Base-by-base conservation (phyloP, 1,140 invertebrate species). In the Trichonephila inaurata region DNA sequence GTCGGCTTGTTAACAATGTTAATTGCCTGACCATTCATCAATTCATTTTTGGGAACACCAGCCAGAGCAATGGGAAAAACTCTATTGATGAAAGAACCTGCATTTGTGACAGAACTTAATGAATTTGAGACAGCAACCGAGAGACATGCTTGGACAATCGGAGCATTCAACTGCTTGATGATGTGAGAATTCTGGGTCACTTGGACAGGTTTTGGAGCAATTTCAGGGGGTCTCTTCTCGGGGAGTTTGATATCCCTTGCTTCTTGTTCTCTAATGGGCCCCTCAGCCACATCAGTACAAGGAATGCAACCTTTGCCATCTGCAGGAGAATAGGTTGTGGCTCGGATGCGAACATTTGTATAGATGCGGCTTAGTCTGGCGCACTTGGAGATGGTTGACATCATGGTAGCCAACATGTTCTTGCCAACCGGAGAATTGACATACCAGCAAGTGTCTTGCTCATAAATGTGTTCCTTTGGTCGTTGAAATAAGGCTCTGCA, bases 311-410 rank as follows among this genome's bases (percentile, higher is more conserved):
- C 94, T 87, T 91, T 91, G 5, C 89, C 94, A 81, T 94, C 89
- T 77, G 94, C 94, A 40, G 89, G 89, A 24, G 94, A 94, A 44
- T 94, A 94, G 8, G 94, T 93, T 64, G 94, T 94, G 94, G 94
- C 94, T 89, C 94, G 91, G 86, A 94, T 94, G 64, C 94, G 94
- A 33, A 94, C 89, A 89, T 94, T 94, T 40, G 94, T 94, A 89
- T 94, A 94, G 60, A 94, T 90, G 61, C 94, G 94, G 66, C 90
- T 93, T 18, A 94, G 62, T 28, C 94, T 61, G 10, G 94, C 94
- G 77, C 94, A 94, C 58, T 94, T 94, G 14, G 94, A 94, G 51
- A 94, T 94, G 40, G 94, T 94, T 18, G 94, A 94, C 94, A 94
- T 94, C 94, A 94, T 94, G 16, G 94, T 94, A 60, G 94, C 94